Evolutionary conservation across 2,888 invertebrate genomes (phyloP).

Genomic region (Steinernema hermaphroditum): DNA sequence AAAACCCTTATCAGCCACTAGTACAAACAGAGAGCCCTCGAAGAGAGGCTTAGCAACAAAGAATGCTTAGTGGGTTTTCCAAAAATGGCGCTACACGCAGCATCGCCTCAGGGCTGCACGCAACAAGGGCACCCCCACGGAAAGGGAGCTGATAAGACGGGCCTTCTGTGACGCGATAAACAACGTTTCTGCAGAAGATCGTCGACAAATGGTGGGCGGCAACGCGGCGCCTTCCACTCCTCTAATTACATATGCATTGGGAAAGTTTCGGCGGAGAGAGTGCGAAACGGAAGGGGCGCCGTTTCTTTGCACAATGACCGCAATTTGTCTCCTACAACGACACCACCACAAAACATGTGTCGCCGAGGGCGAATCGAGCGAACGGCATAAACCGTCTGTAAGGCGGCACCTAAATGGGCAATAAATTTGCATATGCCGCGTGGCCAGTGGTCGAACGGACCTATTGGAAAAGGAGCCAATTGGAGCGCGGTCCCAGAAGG

Average conservation of each 20-base stretch:
- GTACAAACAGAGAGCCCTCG: no score
- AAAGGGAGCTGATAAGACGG: not conserved
- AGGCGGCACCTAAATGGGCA: not conserved
- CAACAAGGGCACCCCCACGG: not conserved
- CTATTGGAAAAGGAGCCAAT: no score
- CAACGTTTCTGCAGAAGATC: not conserved
- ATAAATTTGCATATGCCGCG: conserved; percentile 18
- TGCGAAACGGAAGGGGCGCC: conserved; percentile 22
- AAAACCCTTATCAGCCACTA: no score
- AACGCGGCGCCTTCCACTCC: not conserved
- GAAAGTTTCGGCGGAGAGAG: conserved; percentile 25
- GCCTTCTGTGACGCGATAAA: not conserved
- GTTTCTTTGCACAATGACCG: conserved; percentile 22
- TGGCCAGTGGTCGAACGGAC: not conserved
- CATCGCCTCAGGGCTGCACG: not conserved
- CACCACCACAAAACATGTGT: conserved; percentile 11
- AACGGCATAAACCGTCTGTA: conserved; percentile 1
- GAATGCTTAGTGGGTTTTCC: no score
- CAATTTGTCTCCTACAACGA: conserved; percentile 21
- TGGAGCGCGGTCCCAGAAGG: no score
- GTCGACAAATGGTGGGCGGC: not conserved
- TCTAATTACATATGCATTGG: conserved; percentile 29
- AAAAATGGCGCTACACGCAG: no score
- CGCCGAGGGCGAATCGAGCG: no score
- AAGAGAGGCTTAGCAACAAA: no score